phyloP scores from a whole-genome alignment of 2,888 invertebrate genomes.

The Periphyllus acericola region DNA sequence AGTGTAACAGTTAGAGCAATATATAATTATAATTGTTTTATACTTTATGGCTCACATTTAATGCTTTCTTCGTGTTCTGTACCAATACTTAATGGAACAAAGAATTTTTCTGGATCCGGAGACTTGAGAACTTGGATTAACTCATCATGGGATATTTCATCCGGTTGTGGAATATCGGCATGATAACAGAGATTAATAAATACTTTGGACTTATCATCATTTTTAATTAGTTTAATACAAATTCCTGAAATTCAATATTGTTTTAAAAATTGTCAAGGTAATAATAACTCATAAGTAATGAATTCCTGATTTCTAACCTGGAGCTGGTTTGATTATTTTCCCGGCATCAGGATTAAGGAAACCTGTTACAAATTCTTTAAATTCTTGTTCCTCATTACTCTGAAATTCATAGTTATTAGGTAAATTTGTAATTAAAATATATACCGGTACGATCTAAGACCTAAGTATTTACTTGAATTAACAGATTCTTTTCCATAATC shows the following conservation, averaged over 20 bases:
- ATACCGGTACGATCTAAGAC: too few relatives aligned
- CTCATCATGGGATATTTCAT: too few relatives aligned
- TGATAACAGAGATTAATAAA: slow-evolving; percentile 89
- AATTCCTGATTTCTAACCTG: slow-evolving; percentile 5
- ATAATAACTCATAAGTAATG: too few relatives aligned
- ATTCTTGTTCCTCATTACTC: slow-evolving; percentile 53
- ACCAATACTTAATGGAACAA: slow-evolving; percentile 91
- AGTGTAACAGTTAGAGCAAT: too few relatives aligned
- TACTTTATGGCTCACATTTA: slow-evolving; percentile 70
- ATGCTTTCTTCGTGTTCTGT: slow-evolving; percentile 80
- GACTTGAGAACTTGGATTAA: slow-evolving; percentile 76
- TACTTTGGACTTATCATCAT: slow-evolving; percentile 74
- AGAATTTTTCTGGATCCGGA: slow-evolving; percentile 75
- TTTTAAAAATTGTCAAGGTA: background rate
- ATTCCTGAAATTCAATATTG: slow-evolving; percentile 71
- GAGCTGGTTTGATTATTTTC: slow-evolving; percentile 41
- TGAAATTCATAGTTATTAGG: slow-evolving; percentile 13
- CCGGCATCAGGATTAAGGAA: slow-evolving; percentile 44
- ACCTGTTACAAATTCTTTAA: slow-evolving; percentile 25
- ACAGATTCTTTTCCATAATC: slow-evolving; percentile 49
- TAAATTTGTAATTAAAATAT: background rate
- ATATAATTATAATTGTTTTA: too few relatives aligned
- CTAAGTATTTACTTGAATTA: slow-evolving; percentile 28
- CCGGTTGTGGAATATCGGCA: slow-evolving; percentile 78
- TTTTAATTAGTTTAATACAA: slow-evolving; percentile 80